phyloP scores from a whole-genome alignment of 1,140 invertebrate species.

The Heterodera carotae region DNA sequence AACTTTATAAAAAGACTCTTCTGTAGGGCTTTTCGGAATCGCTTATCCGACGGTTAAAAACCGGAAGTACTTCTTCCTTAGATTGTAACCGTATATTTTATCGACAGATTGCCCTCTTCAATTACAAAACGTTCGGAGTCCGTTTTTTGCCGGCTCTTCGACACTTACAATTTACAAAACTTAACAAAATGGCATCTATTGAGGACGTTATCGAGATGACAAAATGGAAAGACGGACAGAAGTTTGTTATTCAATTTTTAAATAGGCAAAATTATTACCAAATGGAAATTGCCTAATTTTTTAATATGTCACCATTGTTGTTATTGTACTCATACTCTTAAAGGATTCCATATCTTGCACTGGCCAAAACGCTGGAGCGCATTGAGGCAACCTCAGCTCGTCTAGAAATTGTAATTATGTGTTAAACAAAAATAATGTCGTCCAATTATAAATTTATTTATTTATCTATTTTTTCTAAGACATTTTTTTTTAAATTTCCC shows the following conservation, averaged over 20 bases:
- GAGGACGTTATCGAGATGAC: neutral
- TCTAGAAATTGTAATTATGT: conserved; percentile 81
- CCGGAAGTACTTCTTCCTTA: too few species aligned
- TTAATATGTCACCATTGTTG: too few species aligned
- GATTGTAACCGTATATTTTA: too few species aligned
- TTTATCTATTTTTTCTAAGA: neutral
- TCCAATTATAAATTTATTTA: too few species aligned
- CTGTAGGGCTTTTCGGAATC: too few species aligned
- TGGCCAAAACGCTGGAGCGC: conserved; percentile 83
- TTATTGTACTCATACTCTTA: conserved; percentile 46
- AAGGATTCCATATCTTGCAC: conserved; percentile 87
- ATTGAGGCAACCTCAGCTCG: conserved; percentile 86
- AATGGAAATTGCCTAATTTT: conserved; percentile 21
- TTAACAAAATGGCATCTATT: neutral
- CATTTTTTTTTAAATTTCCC: neutral
- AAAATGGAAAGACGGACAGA: conserved; percentile 3
- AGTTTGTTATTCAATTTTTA: neutral
- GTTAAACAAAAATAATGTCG: neutral
- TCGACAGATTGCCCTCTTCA: too few species aligned
- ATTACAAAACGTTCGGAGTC: too few species aligned
- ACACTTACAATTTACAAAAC: neutral
- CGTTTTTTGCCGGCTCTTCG: too few species aligned
- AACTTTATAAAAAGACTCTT: too few species aligned
- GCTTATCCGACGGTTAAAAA: too few species aligned
- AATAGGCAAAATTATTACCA: neutral